Evolutionary conservation across 2,797 vertebrate genomes (phyloP).

Genomic region (Mus caroli): DNA sequence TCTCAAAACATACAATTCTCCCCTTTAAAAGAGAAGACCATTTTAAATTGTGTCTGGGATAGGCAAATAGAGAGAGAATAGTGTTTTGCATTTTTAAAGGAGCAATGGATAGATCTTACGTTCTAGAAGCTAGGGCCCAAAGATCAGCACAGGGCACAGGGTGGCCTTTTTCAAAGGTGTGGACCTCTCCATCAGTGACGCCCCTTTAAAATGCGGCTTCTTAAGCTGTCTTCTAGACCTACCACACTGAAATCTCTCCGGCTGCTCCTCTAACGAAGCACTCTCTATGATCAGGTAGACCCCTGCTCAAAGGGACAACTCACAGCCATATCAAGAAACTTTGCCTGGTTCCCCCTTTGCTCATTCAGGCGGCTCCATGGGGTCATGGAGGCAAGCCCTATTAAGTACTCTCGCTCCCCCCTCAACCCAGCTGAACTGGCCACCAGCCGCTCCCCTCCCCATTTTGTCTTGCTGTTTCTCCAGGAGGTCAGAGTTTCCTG

Average conservation of each 20-base stretch:
- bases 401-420: neutral
- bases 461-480: neutral
- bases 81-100: neutral
- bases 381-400: neutral
- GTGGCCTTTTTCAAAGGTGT: neutral
- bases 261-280: slow-evolving; percentile 20
- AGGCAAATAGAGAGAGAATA: neutral
- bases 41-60: neutral
- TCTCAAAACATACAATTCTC: neutral
- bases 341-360: neutral
- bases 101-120: slow-evolving; percentile 39
- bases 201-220: neutral
- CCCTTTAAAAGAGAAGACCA: neutral
- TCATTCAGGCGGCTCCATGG: neutral
- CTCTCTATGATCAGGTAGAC: neutral
- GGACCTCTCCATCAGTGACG: neutral
- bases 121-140: neutral
- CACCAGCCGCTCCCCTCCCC: neutral
- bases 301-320: neutral
- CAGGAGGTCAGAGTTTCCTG: neutral
- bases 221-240: neutral
- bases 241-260: neutral
- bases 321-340: neutral
- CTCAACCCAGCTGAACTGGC: neutral
- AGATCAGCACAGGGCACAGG: neutral